Conservation (phyloP, 2,113 vertebrate species). For the Circaetus cinerascens region DNA sequence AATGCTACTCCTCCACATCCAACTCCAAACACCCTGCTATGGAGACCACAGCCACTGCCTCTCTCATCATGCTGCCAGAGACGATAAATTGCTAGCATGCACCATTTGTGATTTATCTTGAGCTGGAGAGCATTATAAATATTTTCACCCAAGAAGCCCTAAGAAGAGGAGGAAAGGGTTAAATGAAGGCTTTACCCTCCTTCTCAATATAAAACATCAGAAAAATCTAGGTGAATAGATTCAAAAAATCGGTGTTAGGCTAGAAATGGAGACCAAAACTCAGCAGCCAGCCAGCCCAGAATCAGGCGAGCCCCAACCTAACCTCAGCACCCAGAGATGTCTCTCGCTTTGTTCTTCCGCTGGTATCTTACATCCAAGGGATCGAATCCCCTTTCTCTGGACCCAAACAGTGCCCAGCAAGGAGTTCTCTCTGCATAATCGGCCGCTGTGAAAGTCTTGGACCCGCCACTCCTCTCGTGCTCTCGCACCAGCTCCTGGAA, state of each 20-base stretch:
- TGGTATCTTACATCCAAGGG: conserved; percentile 84
- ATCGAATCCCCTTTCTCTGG: conserved; percentile 86
- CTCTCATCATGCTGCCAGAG: neutral
- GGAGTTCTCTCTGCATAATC: conserved; percentile 88
- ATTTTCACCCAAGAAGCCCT: neutral
- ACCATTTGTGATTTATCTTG: neutral
- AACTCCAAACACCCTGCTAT: neutral
- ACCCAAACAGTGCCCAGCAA: conserved; percentile 87
- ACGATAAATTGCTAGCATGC: neutral
- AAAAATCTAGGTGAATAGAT: neutral
- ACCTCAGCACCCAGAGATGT: conserved; percentile 87
- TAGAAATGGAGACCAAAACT: neutral
- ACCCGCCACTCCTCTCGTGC: conserved; percentile 69
- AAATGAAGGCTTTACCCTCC: neutral
- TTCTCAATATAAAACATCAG: neutral
- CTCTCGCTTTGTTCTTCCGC: conserved; percentile 83
- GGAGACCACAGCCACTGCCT: neutral
- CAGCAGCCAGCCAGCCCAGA: neutral
- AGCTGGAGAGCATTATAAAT: neutral
- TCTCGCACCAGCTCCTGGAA: conserved; percentile 84
- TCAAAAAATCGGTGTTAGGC: fast-evolving
- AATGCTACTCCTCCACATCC: neutral
- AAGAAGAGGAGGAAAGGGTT: neutral
- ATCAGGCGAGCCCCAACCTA: fast-evolving
- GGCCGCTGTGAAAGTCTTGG: conserved; percentile 75